A percentile compares a stretch with the other conserved stretches of the same genome.
Evolutionary conservation across 1,140 invertebrate genomes (phyloP).

Genomic region (Tetragonula clypearis): DNA sequence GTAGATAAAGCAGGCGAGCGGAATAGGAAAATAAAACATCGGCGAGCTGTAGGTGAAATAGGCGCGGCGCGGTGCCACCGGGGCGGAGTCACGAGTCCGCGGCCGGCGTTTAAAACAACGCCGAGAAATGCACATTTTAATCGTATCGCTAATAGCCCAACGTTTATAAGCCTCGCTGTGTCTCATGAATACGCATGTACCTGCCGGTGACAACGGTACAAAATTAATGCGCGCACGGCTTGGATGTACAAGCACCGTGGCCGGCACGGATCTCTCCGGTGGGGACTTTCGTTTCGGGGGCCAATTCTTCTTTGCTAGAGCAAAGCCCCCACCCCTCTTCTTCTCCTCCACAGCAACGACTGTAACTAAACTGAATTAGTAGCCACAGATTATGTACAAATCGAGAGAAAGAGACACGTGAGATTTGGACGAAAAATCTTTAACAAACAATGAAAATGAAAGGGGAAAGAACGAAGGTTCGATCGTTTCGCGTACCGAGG

Average conservation of each 20-base stretch:
- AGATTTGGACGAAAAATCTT: neutral
- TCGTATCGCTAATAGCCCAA: slow-evolving; percentile 74
- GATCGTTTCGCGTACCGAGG: neutral
- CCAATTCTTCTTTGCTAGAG: slow-evolving; percentile 33
- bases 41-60: slow-evolving; percentile 33
- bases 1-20: slow-evolving; percentile 52
- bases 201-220: slow-evolving; percentile 69
- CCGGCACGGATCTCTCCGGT: slow-evolving; percentile 14
- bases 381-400: too few relatives aligned
- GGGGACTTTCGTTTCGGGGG: slow-evolving; percentile 34
- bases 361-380: too few relatives aligned
- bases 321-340: too few relatives aligned
- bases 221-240: slow-evolving; percentile 70
- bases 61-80: neutral
- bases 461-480: neutral
- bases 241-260: slow-evolving; percentile 47
- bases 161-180: slow-evolving; percentile 76
- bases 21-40: slow-evolving; percentile 56
- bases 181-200: slow-evolving; percentile 76
- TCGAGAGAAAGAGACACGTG: too few relatives aligned
- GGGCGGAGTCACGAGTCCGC: slow-evolving; percentile 48
- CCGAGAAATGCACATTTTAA: slow-evolving; percentile 77
- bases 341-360: too few relatives aligned
- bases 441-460: too few relatives aligned
- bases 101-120: slow-evolving; percentile 67